Evolutionary conservation across 2,888 invertebrate species (phyloP), one percentile per base, ranked within the genome.

Genomic region (Alloscopus bannaensis): DNA sequence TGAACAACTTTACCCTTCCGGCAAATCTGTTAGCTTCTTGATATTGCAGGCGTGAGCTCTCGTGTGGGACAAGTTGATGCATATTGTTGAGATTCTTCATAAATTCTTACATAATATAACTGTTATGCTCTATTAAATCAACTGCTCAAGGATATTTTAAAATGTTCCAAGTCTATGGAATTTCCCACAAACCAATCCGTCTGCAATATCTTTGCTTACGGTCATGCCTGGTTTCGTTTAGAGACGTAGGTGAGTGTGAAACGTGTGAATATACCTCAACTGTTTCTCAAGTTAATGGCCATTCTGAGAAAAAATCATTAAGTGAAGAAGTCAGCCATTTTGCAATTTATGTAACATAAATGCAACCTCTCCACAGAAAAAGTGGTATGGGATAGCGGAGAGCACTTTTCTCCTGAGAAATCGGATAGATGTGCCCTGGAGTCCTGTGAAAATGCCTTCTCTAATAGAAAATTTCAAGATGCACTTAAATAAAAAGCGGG

Each of bases 341-440:
- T 62, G 71, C 26, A 71, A 71, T 71, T 71, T 71, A 62, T 62
- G 60, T 62, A 50, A 57, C 22, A 62, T 50, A 71, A 47, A 26
- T 59, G 55, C 42, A 50, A 59, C 62, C 47, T 31, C 47, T 60
- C 57, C 60, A 28, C 24, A 31, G 45, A 70, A 60, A 28, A 59
- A 70, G 59, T 31, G 42, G 45, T 29, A n/a, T 31, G 70, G 47
- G 47, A 13, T 6, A 47, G 47, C 11, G 18, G 47, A 36, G 11
- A 47, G 47, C n/a, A 13, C 18, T 47, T 66, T 20, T 66, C 64
- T 28, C 47, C 64, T 45, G 64, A 64, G 50, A 50, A 50, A 50
- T 4, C 50, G 24, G 24, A 55, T 55, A 13, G 8, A 55, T 55
- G 26, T 55, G 22, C n/a, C 55, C n/a, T 47, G 4, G 4, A 13